Percentiles rank a stretch among this genome's conserved stretches.
Conservation (phyloP, 1,140 invertebrate species). For the Thaumatotibia leucotreta region DNA sequence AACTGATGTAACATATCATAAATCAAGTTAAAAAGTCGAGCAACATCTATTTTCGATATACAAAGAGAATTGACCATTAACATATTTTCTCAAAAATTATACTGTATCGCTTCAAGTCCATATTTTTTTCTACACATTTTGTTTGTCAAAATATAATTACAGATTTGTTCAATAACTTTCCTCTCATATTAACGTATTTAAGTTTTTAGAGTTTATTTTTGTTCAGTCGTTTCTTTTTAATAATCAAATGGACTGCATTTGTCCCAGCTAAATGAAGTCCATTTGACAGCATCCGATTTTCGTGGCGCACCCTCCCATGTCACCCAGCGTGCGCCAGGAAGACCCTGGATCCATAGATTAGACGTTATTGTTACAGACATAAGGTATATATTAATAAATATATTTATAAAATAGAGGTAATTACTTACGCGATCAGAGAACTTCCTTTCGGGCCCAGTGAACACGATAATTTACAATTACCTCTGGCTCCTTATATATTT, state of each 20-base stretch:
- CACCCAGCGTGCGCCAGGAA: conserved; percentile 14
- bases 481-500: conserved; percentile 52
- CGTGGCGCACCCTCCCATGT: conserved; percentile 2
- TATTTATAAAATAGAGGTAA: conserved; percentile 31
- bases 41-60: background rate
- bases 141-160: background rate
- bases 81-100: background rate
- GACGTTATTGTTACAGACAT: conserved; percentile 39
- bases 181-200: background rate
- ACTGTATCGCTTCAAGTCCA: background rate
- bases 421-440: conserved; percentile 32
- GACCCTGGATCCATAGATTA: conserved; percentile 42
- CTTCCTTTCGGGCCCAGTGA: conserved; percentile 48
- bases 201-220: conserved; percentile 10
- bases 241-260: conserved; percentile 52
- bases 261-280: conserved; percentile 63
- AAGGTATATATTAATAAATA: conserved; percentile 36
- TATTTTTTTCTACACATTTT: background rate
- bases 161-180: background rate
- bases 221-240: conserved; percentile 19
- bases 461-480: conserved; percentile 29
- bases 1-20: background rate
- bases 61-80: background rate
- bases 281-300: conserved; percentile 37
- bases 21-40: background rate